Percentiles rank a stretch among this genome's conserved stretches.
These are phyloP conservation scores for Pseudorhiza aurosa DNA, from an alignment of 30 jellyfish, hydroid and myxozoan species.

Conservation along the genomic window DNA sequence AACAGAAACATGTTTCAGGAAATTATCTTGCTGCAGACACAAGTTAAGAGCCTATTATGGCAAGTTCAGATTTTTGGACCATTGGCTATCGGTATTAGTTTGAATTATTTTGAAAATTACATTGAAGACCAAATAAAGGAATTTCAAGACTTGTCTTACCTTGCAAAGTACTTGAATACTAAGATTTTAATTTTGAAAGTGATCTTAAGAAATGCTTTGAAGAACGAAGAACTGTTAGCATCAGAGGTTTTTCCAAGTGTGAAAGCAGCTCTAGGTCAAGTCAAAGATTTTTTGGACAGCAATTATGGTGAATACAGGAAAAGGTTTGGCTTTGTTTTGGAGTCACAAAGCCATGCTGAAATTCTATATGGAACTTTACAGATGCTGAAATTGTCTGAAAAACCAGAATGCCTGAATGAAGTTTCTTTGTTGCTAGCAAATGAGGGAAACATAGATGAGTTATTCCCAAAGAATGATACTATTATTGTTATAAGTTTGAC, in stretches of 20 bases:
- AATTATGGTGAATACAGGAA: background rate
- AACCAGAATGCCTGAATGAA: background rate
- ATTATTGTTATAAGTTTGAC: background rate
- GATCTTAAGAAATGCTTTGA: background rate
- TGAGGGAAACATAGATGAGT: background rate
- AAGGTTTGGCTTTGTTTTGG: conserved; percentile 17
- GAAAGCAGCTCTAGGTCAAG: background rate
- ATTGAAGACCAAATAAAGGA: background rate
- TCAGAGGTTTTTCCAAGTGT: no score
- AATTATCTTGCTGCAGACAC: background rate
- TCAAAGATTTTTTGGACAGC: background rate
- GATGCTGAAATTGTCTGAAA: background rate
- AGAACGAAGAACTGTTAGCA: background rate
- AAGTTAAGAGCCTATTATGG: background rate
- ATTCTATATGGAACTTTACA: background rate
- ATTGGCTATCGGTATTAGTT: background rate
- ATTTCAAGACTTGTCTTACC: background rate
- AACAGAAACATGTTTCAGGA: background rate
- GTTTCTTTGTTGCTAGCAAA: background rate
- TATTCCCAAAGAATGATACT: background rate
- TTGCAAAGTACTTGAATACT: conserved; percentile 5
- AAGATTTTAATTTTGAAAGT: background rate
- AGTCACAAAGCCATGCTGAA: conserved; percentile 4
- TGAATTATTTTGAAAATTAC: background rate
- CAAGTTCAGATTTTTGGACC: background rate